These are phyloP conservation scores for Drosophila carrolli DNA, from an alignment of 1,140 invertebrate species.

Conservation along the genomic window DNA sequence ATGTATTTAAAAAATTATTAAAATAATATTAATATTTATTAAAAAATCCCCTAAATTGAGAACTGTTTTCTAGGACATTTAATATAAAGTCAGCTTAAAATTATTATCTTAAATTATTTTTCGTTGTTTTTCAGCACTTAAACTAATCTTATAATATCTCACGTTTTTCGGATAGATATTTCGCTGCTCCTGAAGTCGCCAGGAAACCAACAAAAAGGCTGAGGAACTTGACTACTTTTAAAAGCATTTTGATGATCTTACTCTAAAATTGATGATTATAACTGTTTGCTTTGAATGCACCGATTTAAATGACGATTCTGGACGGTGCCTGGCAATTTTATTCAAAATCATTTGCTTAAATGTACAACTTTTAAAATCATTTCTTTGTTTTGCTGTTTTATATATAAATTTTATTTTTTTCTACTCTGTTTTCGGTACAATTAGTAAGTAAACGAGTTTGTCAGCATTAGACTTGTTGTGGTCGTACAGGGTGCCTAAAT, in stretches of 20 bases:
- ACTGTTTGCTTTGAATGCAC: conserved; percentile 30
- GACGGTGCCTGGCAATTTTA: conserved; percentile 48
- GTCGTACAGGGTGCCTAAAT: conserved; percentile 56
- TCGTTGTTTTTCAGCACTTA: not conserved
- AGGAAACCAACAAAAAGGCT: conserved; percentile 27
- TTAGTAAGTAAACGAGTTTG: conserved; percentile 67
- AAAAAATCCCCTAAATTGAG: no score
- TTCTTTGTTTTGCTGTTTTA: conserved; percentile 48
- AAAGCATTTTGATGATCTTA: conserved; percentile 32
- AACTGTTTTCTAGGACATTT: no score
- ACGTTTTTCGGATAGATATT: conserved; percentile 68
- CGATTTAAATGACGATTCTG: conserved; percentile 43
- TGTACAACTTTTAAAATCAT: conserved; percentile 43
- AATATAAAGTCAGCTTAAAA: no score
- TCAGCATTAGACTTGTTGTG: conserved; percentile 53
- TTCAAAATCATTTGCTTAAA: conserved; percentile 45
- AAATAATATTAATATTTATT: no score
- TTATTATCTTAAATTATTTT: not conserved
- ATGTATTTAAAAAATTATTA: no score
- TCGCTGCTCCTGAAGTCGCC: conserved; percentile 16
- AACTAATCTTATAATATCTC: not conserved
- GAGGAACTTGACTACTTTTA: conserved; percentile 22
- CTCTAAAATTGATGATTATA: conserved; percentile 1
- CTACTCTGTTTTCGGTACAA: conserved; percentile 29
- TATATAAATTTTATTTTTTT: conserved; percentile 44